Percentiles rank a stretch among this genome's conserved stretches.
Evolutionary conservation across 1,140 invertebrate genomes (phyloP).

Genomic region (Leptinotarsa texana): DNA sequence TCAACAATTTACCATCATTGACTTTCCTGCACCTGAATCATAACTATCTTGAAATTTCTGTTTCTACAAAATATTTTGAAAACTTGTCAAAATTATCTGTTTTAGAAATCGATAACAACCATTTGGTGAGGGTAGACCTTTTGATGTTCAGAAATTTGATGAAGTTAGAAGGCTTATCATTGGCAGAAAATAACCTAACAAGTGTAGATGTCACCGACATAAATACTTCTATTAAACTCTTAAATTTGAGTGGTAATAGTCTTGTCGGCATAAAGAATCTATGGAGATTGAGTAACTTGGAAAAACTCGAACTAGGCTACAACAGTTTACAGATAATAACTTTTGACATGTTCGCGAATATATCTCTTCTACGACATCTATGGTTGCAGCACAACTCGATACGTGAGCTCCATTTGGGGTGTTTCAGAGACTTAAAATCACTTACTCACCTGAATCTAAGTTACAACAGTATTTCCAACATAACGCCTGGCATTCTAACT

Average conservation of each 20-base stretch:
- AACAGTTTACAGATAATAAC: conserved; percentile 8
- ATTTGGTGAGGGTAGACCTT: conserved; percentile 7
- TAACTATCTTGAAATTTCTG: conserved; percentile 12
- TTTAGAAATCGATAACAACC: conserved; percentile 21
- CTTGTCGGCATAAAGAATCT: conserved; percentile 6
- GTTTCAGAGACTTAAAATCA: conserved; percentile 14
- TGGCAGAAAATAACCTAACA: conserved; percentile 12
- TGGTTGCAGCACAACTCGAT: conserved; percentile 8
- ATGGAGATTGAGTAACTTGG: neutral
- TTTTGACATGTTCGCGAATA: neutral
- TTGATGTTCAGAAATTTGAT: neutral
- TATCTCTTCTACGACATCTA: neutral
- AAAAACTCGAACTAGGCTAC: conserved; percentile 9
- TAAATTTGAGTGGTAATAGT: conserved; percentile 15
- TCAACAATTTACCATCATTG: conserved; percentile 13
- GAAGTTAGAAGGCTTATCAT: neutral
- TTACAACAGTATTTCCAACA: conserved; percentile 5
- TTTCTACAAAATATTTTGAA: neutral
- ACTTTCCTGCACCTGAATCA: conserved; percentile 12
- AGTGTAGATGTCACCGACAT: neutral
- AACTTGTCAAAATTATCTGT: conserved; percentile 7
- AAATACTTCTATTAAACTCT: neutral
- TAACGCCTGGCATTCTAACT: neutral
- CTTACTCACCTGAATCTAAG: conserved; percentile 8
- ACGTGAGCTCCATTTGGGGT: neutral